Base-by-base conservation (phyloP, 2,888 invertebrate genomes). In the Orchesella flavescens region DNA sequence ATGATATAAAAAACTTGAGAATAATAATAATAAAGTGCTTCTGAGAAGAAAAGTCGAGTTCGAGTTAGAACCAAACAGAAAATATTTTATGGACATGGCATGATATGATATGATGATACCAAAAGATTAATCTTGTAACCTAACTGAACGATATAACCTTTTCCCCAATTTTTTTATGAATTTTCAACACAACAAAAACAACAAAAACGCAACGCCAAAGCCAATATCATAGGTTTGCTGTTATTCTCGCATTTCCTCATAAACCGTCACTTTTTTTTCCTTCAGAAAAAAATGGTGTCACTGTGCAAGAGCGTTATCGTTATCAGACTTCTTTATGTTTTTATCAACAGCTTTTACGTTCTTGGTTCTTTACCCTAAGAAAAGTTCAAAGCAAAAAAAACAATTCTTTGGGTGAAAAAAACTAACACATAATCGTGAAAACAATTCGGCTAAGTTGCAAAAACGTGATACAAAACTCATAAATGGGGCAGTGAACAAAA, bases 41-140 rank as follows among this genome's bases (percentile, higher is more conserved):
- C 13, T 2, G 21, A 7, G 21, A 19, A 21, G 9, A 24, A 63
- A 63, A 24, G 63, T 23, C 15, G 19, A 24, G n/a, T 34, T n/a
- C 15, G 19, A 24, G n/a, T 34, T n/a, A 17, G 46, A 66, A 44
- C 44, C n/a, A 24, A 21, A 69, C 23, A 53, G 77, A 59, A 77
- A 66, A 76, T 79, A 79, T 72, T 79, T 79, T 79, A 79, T 79
- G 72, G 46, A 65, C 44, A 65, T 55, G 79, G n/a, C n/a, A n/a
- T n/a, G n/a, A n/a, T n/a, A n/a, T n/a, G n/a, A n/a, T n/a, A 79
- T 73, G 73, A 80, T 73, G 44, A 23, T n/a, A 24, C 21, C 78
- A 61, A 71, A 24, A 73, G 73, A 80, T 80, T 80, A 80, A 80
- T 80, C 80, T 80, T 73, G 80, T 80, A 73, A 80, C 80, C 73